These are phyloP conservation scores for Gephyroberyx darwinii DNA, from an alignment of 2,797 vertebrate species.

Conservation along the genomic window DNA sequence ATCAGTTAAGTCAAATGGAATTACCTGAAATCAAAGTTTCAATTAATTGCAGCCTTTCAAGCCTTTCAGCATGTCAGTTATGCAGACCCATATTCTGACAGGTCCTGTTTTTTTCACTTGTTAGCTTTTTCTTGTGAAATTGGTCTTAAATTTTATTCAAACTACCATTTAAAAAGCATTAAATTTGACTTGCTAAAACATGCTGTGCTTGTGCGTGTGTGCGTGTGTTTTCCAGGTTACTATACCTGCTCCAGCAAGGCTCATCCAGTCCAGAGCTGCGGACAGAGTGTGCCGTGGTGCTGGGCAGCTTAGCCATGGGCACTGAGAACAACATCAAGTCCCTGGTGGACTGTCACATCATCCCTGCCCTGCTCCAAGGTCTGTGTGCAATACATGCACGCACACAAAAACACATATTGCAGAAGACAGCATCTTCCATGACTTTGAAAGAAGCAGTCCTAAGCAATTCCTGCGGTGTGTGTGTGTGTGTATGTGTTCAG, in stretches of 20 bases:
- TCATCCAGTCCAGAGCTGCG: slow-evolving; percentile 91
- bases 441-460: background rate
- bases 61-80: no score
- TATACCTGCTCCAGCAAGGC: slow-evolving; percentile 97
- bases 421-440: background rate
- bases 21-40: no score
- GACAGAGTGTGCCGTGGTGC: slow-evolving; percentile 95
- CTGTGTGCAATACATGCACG: background rate
- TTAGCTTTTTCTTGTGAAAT: no score
- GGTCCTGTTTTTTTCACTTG: no score
- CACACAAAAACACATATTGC: background rate
- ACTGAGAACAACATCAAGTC: slow-evolving; percentile 99
- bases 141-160: no score
- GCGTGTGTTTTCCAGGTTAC: slow-evolving; percentile 83
- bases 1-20: no score
- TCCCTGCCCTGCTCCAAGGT: slow-evolving; percentile 98
- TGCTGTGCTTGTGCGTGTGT: background rate
- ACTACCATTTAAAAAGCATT: no score
- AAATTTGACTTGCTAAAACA: no score
- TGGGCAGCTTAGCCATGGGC: slow-evolving; percentile 98
- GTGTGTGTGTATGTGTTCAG: slow-evolving; percentile 69
- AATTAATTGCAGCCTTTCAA: no score
- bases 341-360: slow-evolving; percentile 98
- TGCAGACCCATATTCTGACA: no score
- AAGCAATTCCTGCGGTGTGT: background rate